Percentiles rank a stretch among this genome's conserved stretches.
phyloP scores from a whole-genome alignment of 1,140 invertebrate species.

The Drosophila littoralis region DNA sequence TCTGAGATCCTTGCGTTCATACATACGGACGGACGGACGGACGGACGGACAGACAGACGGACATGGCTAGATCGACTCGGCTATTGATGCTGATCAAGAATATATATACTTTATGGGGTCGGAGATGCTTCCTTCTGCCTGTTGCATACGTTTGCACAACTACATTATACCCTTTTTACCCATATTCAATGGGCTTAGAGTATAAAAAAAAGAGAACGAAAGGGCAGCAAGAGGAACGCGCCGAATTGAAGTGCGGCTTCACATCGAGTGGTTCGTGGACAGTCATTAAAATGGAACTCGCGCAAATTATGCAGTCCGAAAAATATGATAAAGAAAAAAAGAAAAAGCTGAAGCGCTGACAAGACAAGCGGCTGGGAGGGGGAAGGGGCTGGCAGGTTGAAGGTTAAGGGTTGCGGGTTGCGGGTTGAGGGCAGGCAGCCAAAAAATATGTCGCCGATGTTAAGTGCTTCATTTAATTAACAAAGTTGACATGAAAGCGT shows the following conservation, averaged over 20 bases:
- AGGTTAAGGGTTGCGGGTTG: not conserved
- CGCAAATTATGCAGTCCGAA: constrained; percentile 59
- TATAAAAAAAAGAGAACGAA: not conserved
- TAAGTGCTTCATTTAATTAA: constrained; percentile 83
- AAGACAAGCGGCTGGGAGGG: constrained; percentile 8
- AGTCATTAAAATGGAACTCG: constrained; percentile 72
- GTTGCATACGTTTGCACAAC: too few relatives aligned
- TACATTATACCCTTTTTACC: too few relatives aligned
- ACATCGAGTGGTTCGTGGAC: constrained; percentile 31
- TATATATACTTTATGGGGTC: too few relatives aligned
- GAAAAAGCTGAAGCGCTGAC: constrained; percentile 15
- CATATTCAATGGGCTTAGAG: too few relatives aligned
- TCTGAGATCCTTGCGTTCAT: too few relatives aligned
- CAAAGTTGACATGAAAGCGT: constrained; percentile 78
- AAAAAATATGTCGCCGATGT: constrained; percentile 75
- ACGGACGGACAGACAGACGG: too few relatives aligned
- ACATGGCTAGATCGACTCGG: too few relatives aligned
- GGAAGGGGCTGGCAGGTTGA: too few relatives aligned
- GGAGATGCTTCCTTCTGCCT: too few relatives aligned
- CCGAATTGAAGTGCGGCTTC: constrained; percentile 9
- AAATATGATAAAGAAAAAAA: constrained; percentile 20
- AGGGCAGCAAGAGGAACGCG: not conserved
- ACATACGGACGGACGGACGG: too few relatives aligned
- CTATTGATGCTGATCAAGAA: too few relatives aligned
- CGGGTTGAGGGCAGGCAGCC: constrained; percentile 7